A percentile compares a stretch with the other conserved stretches of the same genome.
Evolutionary conservation across 2,797 vertebrate genomes (phyloP).

Genomic region (Acrocephalus scirpaceus): DNA sequence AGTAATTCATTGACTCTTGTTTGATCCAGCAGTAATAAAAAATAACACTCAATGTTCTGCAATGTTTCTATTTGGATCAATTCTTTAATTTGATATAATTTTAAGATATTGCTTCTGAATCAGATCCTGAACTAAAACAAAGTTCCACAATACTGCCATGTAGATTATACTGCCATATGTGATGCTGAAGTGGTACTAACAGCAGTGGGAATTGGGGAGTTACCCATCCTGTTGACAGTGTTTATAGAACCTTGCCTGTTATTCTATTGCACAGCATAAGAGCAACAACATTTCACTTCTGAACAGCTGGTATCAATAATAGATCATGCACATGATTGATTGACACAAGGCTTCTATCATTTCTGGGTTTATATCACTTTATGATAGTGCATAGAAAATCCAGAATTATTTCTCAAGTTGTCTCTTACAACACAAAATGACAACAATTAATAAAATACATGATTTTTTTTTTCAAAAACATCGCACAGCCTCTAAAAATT

Average conservation of each 20-base stretch:
- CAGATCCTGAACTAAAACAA: neutral
- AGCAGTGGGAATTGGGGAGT: neutral
- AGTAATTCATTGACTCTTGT: neutral
- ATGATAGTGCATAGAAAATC: neutral
- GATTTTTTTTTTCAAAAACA: neutral
- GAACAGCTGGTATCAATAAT: neutral
- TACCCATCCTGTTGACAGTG: neutral
- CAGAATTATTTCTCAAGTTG: neutral
- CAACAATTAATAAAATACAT: neutral
- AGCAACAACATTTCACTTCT: neutral
- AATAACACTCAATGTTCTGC: neutral
- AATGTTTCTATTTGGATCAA: neutral
- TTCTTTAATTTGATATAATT: neutral
- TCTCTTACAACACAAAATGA: neutral
- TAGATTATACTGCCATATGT: neutral
- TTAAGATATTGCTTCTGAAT: neutral
- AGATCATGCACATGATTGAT: fast-evolving
- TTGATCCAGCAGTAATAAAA: neutral
- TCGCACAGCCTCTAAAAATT: neutral
- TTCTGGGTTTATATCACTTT: neutral
- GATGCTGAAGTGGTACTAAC: neutral
- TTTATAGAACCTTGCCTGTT: neutral
- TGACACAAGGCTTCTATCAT: neutral
- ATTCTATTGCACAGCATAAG: neutral
- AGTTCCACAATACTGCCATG: neutral